Base-by-base conservation (phyloP, 1,140 invertebrate genomes). In the Musca domestica region DNA sequence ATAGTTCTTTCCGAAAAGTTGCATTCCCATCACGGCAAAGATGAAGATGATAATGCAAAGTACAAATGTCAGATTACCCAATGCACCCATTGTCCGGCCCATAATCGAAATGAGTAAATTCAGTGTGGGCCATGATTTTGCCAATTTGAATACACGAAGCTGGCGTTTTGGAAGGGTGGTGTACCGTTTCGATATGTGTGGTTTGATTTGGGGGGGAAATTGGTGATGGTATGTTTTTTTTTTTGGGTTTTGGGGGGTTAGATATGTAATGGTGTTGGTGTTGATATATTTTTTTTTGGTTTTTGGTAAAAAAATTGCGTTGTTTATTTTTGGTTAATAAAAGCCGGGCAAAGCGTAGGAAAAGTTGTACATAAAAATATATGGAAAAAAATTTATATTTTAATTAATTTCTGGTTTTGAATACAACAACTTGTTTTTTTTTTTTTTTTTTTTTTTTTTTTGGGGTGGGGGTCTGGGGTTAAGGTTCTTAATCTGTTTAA, bases 21-120 rank as follows among this genome's bases (percentile, higher is more conserved):
- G 95, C 92, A 96, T 97, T 74, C 95, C 95, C 94, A 98, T 96
- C 70, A 98, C 95, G 83, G 95, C 95, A 85, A 96, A 98, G 82
- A 98, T 98, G 87, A 97, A 98, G 85, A 98, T 95, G 83, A 98
- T 96, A 84, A 98, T 97, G 81, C 91, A 95, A 78, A 97, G 87
- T 72, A 97, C 94, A 85, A 97, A 95, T 72, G 94, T 96, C 82
- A 98, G 85, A 86, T 97, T 98, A 86, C 95, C 95, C 83, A 98
- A 87, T 75, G 95, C 95, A 76, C 95, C 95, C 85, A 98, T 92
- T 27, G 95, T 97, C 85, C 94, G 90, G 71, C 94, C 95, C 91
- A 98, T 97, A 83, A 98, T 98, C 73, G 95, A 95, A 81, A 98
- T 97, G 74, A 98, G 88, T 85, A 98, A 89, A 87, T 98, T 98